These are phyloP conservation scores for Oryzias woworae DNA, from an alignment of 2,113 vertebrate genomes.

Conservation along the genomic window DNA sequence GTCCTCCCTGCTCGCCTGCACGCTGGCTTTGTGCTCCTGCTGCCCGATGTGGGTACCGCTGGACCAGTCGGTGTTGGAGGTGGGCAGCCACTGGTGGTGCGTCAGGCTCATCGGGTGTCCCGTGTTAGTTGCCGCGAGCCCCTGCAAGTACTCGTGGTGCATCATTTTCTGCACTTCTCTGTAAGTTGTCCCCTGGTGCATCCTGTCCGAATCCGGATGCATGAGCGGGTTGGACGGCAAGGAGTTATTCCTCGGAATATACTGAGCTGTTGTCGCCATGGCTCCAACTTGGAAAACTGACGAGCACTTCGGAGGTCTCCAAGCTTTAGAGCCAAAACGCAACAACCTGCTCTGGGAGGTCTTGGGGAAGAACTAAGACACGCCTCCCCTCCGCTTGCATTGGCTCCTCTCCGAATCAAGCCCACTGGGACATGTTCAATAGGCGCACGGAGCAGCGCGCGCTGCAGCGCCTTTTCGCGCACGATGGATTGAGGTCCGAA, in stretches of 20 bases:
- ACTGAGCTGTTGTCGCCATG: conserved; percentile 96
- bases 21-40: conserved; percentile 85
- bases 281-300: conserved; percentile 86
- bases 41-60: conserved; percentile 87
- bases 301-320: conserved; percentile 79
- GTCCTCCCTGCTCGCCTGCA: conserved; percentile 84
- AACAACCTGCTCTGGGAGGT: conserved; percentile 84
- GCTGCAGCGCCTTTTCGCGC: conserved; percentile 57
- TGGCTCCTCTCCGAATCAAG: conserved; percentile 77
- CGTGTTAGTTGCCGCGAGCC: conserved; percentile 89
- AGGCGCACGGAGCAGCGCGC: conserved; percentile 56
- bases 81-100: conserved; percentile 94
- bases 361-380: conserved; percentile 72
- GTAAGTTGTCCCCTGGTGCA: conserved; percentile 94
- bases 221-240: conserved; percentile 88
- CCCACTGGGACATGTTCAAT: conserved; percentile 68
- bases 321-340: conserved; percentile 84
- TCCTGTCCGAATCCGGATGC: conserved; percentile 92
- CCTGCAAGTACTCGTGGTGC: conserved; percentile 95
- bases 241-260: conserved; percentile 91
- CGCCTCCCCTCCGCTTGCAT: conserved; percentile 80
- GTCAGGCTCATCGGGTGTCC: conserved; percentile 92
- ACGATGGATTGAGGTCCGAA: conserved; percentile 50
- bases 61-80: conserved; percentile 87
- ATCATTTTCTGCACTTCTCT: conserved; percentile 99